These are phyloP conservation scores for Oreochromis aureus DNA, from an alignment of 2,113 vertebrate genomes.

Conservation along the genomic window DNA sequence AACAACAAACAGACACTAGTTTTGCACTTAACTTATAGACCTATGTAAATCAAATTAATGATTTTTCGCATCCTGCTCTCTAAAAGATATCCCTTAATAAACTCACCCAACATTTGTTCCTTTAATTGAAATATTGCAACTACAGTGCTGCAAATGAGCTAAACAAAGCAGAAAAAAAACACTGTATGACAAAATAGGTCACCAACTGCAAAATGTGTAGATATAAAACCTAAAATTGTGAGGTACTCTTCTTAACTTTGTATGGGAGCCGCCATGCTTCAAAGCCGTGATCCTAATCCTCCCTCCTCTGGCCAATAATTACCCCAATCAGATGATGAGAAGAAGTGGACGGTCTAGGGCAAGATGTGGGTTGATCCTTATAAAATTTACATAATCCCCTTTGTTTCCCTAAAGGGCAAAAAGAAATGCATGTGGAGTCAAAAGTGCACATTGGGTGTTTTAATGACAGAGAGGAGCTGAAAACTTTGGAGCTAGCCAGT, in stretches of 20 bases:
- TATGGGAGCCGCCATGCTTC: slow-evolving; percentile 25
- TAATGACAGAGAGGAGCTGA: slow-evolving; percentile 51
- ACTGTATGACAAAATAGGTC: neutral
- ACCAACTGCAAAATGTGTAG: neutral
- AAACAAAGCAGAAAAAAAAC: neutral
- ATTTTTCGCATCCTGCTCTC: neutral
- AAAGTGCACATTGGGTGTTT: slow-evolving; percentile 54
- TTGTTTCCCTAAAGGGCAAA: slow-evolving; percentile 64
- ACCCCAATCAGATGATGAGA: slow-evolving; percentile 73
- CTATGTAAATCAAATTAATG: neutral
- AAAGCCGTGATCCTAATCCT: slow-evolving; percentile 29
- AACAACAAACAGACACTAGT: neutral
- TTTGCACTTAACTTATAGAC: neutral
- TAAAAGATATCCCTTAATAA: neutral
- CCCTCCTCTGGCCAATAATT: slow-evolving; percentile 58
- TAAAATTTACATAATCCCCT: slow-evolving; percentile 77
- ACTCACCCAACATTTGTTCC: neutral
- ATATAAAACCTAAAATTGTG: neutral
- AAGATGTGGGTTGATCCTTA: slow-evolving; percentile 64
- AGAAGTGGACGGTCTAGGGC: slow-evolving; percentile 53
- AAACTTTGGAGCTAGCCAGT: slow-evolving; percentile 53
- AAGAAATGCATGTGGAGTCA: slow-evolving; percentile 54
- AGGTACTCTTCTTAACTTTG: neutral
- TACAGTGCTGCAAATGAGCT: neutral
- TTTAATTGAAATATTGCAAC: neutral